Conservation (phyloP, 1,140 invertebrate species). For the Drosophila mojavensis region DNA sequence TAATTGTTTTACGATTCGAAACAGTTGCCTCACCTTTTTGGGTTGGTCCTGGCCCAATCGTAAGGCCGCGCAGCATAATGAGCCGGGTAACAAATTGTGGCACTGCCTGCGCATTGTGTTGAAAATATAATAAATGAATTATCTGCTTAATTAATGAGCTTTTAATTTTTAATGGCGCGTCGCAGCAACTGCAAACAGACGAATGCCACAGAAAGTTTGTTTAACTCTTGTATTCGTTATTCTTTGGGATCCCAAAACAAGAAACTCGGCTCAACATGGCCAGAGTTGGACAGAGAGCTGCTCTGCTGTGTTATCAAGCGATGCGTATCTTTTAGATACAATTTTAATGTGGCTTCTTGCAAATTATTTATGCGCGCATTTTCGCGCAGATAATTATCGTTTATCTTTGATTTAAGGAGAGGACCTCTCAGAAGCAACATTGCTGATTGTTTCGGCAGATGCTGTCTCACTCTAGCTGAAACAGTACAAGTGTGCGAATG, state of each 20-base stretch:
- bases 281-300: not conserved
- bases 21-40: conserved; percentile 54
- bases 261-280: conserved; percentile 31
- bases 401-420: conserved; percentile 83
- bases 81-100: conserved; percentile 73
- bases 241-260: conserved; percentile 9
- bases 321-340: conserved; percentile 78
- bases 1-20: conserved; percentile 76
- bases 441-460: conserved; percentile 45
- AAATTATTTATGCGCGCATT: conserved; percentile 84
- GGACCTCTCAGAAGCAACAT: conserved; percentile 51
- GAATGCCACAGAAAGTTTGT: conserved; percentile 51
- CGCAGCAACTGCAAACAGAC: conserved; percentile 45
- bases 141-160: conserved; percentile 82
- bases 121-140: conserved; percentile 84
- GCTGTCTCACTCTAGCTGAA: conserved; percentile 29
- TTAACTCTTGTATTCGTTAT: conserved; percentile 45
- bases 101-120: conserved; percentile 63
- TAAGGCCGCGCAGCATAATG: conserved; percentile 57
- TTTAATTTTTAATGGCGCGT: conserved; percentile 81
- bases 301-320: conserved; percentile 58
- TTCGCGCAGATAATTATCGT: conserved; percentile 83
- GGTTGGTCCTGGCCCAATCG: conserved; percentile 12
- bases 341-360: conserved; percentile 83
- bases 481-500: too few species aligned